phyloP scores from a whole-genome alignment of 2,113 vertebrate genomes.

The Gasterosteus aculeatus region DNA sequence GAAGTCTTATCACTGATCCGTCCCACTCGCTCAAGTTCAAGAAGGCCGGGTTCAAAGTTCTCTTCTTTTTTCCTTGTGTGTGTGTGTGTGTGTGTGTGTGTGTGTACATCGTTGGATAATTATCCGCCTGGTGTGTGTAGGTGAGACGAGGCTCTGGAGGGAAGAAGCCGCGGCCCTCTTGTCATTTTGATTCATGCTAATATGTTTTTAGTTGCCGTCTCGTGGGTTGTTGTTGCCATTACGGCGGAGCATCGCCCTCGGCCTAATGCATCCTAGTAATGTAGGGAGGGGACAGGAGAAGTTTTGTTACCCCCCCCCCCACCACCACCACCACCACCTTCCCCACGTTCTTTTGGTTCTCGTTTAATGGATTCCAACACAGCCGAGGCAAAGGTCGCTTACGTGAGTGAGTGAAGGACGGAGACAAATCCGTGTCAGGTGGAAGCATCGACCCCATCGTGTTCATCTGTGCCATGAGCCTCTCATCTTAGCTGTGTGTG shows the following conservation, averaged over 20 bases:
- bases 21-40: slow-evolving; percentile 54
- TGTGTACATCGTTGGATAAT: slow-evolving; percentile 67
- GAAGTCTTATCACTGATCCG: slow-evolving; percentile 55
- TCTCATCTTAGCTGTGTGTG: not conserved
- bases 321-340: too few relatives aligned
- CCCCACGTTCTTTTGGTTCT: slow-evolving; percentile 16
- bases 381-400: slow-evolving; percentile 34
- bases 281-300: not conserved
- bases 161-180: slow-evolving; percentile 2
- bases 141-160: slow-evolving; percentile 10
- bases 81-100: slow-evolving; percentile 15
- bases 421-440: slow-evolving; percentile 52
- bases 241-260: slow-evolving; percentile 2
- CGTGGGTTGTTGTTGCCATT: slow-evolving; percentile 4
- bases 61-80: slow-evolving; percentile 26
- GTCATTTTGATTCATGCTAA: slow-evolving; percentile 2
- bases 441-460: slow-evolving; percentile 23
- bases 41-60: slow-evolving; percentile 64
- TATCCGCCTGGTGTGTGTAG: slow-evolving; percentile 14
- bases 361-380: slow-evolving; percentile 42
- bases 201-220: not conserved
- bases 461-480: slow-evolving; percentile 6
- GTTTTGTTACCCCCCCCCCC: slow-evolving; percentile 12
- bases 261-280: slow-evolving; percentile 22
- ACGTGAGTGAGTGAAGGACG: slow-evolving; percentile 47